Conservation (phyloP, 2,113 vertebrate genomes). For the Pterocles burchelli region DNA sequence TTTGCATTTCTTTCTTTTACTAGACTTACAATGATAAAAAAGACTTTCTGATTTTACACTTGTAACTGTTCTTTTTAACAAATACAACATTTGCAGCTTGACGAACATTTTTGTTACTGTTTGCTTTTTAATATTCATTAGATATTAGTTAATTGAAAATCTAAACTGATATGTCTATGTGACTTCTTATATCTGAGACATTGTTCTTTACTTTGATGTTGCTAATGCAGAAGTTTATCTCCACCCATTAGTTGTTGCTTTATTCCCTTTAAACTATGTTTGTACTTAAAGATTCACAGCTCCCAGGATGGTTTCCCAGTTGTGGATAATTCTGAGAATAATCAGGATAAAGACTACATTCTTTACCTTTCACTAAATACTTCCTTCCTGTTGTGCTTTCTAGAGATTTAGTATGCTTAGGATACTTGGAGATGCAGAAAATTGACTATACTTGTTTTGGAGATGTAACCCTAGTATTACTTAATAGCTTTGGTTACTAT, state of each 20-base stretch:
- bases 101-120: constrained; percentile 10
- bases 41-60: constrained; percentile 11
- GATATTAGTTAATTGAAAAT: not conserved
- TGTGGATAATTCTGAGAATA: not conserved
- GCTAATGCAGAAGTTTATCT: not conserved
- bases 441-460: not conserved
- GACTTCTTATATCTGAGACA: not conserved
- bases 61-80: not conserved
- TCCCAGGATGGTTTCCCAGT: not conserved
- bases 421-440: not conserved
- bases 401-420: not conserved
- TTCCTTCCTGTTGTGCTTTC: not conserved
- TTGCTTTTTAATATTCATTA: constrained; percentile 14
- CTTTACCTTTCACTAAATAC: not conserved
- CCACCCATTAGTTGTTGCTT: not conserved
- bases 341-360: not conserved
- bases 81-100: not conserved
- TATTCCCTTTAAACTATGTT: not conserved
- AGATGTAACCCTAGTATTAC: not conserved
- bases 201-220: not conserved
- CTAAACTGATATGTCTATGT: not conserved
- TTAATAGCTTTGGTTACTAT: not conserved
- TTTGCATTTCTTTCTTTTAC: constrained; percentile 14
- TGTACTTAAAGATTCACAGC: not conserved
- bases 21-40: constrained; percentile 13